These are phyloP conservation scores for Drosophila limbata DNA, from an alignment of 2,888 invertebrate genomes.

Conservation along the genomic window DNA sequence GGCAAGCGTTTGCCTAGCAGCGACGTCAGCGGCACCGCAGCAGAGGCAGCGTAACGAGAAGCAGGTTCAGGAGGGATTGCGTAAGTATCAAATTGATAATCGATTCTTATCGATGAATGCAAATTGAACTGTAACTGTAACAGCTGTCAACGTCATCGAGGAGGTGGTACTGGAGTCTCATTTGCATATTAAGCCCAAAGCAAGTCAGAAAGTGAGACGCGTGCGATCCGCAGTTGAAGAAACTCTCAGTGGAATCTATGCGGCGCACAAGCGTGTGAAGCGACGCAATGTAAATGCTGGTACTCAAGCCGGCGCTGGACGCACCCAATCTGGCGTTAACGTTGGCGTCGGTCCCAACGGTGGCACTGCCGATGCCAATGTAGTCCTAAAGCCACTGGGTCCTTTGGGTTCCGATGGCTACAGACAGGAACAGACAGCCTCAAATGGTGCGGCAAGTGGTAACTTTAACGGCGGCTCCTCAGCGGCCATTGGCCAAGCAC, in stretches of 20 bases:
- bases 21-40: conserved; percentile 63
- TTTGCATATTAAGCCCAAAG: conserved; percentile 85
- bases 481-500: conserved; percentile 83
- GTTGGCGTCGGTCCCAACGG: conserved; percentile 62
- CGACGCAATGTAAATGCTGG: conserved; percentile 52
- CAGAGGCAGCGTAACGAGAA: conserved; percentile 73
- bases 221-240: conserved; percentile 58
- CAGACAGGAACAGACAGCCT: conserved; percentile 77
- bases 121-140: not conserved
- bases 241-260: conserved; percentile 46
- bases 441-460: conserved; percentile 79
- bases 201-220: conserved; percentile 58
- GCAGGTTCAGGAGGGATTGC: conserved; percentile 73
- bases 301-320: conserved; percentile 43
- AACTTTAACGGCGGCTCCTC: conserved; percentile 73
- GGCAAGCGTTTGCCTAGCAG: conserved; percentile 49
- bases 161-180: conserved; percentile 86
- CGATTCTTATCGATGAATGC: conserved; percentile 8
- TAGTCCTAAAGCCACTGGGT: conserved; percentile 46
- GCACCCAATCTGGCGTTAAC: conserved; percentile 59
- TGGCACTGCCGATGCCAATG: conserved; percentile 65
- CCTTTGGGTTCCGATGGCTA: conserved; percentile 56
- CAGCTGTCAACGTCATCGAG: conserved; percentile 83
- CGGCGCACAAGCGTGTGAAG: conserved; percentile 76
- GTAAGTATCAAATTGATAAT: conserved; percentile 64